Conservation (phyloP, 2,888 invertebrate genomes). For the Eilema sororculum region DNA sequence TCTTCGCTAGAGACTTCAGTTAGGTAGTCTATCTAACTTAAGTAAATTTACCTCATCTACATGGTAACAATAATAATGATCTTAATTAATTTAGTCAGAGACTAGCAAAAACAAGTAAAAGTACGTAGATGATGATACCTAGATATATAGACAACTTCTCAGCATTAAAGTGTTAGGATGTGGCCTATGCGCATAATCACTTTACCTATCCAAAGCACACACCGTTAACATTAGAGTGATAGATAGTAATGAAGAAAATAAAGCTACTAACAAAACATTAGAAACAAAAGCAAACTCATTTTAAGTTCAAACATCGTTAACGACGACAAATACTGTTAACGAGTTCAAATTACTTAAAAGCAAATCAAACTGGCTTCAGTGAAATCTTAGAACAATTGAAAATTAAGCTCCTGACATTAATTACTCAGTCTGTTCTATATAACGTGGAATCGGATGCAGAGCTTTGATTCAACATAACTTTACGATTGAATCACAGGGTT, state of each 20-base stretch:
- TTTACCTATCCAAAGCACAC: no score
- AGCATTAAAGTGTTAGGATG: no score
- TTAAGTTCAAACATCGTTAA: conserved; percentile 5
- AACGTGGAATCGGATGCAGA: conserved; percentile 18
- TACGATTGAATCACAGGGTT: conserved; percentile 8
- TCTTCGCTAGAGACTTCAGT: no score
- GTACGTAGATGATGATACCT: no score
- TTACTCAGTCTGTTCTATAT: conserved; percentile 21
- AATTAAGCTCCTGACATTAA: conserved; percentile 31
- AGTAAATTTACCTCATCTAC: no score
- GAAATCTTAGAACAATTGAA: conserved; percentile 18
- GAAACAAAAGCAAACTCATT: not conserved
- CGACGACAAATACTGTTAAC: conserved; percentile 5
- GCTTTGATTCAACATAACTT: conserved; percentile 25
- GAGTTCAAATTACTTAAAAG: conserved; percentile 13
- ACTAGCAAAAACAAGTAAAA: no score
- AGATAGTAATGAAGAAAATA: not conserved
- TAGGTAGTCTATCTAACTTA: no score
- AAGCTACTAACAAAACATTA: not conserved
- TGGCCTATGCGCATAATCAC: no score
- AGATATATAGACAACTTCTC: no score
- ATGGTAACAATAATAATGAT: no score
- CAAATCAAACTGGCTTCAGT: conserved; percentile 20
- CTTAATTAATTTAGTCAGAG: no score
- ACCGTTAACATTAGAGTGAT: no score